Conservation (phyloP, 2,888 invertebrate species). For the Fragum whitleyi region DNA sequence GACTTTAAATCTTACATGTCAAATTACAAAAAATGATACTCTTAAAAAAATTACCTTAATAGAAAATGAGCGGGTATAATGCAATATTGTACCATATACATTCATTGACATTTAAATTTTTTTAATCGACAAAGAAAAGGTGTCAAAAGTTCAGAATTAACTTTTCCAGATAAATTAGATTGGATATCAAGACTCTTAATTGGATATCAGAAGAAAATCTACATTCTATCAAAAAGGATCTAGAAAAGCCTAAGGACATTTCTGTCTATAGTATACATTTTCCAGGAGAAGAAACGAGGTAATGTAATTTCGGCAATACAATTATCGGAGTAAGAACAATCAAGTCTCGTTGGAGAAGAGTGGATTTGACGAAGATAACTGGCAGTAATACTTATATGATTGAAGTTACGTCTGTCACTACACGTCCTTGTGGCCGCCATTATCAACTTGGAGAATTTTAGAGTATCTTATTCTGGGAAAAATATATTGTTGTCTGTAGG, state of each 20-base stretch:
- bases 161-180: neutral
- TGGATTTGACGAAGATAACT: slow-evolving; percentile 16
- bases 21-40: no score
- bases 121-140: no score
- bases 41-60: no score
- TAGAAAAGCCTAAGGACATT: neutral
- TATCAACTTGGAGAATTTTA: neutral
- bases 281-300: neutral
- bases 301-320: slow-evolving; percentile 27
- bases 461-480: no score
- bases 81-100: no score
- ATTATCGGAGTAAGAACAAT: slow-evolving; percentile 17
- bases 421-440: neutral
- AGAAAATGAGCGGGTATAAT: no score
- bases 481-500: no score
- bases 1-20: no score
- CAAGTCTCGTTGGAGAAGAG: slow-evolving; percentile 3
- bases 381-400: slow-evolving; percentile 13
- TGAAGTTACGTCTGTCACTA: neutral
- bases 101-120: no score
- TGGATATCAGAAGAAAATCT: neutral
- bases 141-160: neutral
- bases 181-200: neutral
- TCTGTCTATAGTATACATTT: slow-evolving; percentile 3
- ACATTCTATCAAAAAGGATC: slow-evolving; percentile 2